phyloP scores from a whole-genome alignment of 2,888 invertebrate species.

The Amblyjoppa fuscipennis region DNA sequence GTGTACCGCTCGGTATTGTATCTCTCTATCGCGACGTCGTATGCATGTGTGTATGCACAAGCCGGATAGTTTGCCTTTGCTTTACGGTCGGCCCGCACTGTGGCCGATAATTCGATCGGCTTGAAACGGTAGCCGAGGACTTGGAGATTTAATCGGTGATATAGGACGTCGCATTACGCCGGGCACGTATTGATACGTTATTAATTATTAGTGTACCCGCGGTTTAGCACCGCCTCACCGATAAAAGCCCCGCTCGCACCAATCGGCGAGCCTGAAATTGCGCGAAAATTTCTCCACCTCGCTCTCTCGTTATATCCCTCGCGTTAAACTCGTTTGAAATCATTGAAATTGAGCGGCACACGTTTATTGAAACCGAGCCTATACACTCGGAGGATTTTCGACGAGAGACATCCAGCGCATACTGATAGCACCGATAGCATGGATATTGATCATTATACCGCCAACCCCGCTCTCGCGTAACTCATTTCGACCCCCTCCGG shows the following conservation, averaged over 20 bases:
- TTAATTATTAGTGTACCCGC: slow-evolving; percentile 24
- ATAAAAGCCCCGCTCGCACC: slow-evolving; percentile 24
- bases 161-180: slow-evolving; percentile 11
- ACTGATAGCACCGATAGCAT: slow-evolving; percentile 53
- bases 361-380: slow-evolving; percentile 64
- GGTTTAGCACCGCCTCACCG: background rate
- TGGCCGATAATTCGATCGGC: slow-evolving; percentile 40
- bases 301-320: slow-evolving; percentile 33
- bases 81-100: slow-evolving; percentile 11
- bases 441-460: slow-evolving; percentile 65
- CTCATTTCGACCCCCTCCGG: slow-evolving; percentile 60
- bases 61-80: slow-evolving; percentile 41
- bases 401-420: slow-evolving; percentile 44
- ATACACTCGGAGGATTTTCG: slow-evolving; percentile 21
- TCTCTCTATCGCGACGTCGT: background rate
- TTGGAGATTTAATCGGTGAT: slow-evolving; percentile 30
- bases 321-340: slow-evolving; percentile 55
- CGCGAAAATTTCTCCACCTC: slow-evolving; percentile 21
- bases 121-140: background rate
- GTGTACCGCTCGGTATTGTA: slow-evolving; percentile 6
- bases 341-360: slow-evolving; percentile 56
- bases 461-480: slow-evolving; percentile 46
- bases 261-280: slow-evolving; percentile 1
- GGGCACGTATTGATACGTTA: slow-evolving; percentile 24
- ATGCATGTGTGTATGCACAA: slow-evolving; percentile 1